These are phyloP conservation scores for Tetheella fluctuosa DNA, from an alignment of 2,888 invertebrate genomes.

Conservation along the genomic window DNA sequence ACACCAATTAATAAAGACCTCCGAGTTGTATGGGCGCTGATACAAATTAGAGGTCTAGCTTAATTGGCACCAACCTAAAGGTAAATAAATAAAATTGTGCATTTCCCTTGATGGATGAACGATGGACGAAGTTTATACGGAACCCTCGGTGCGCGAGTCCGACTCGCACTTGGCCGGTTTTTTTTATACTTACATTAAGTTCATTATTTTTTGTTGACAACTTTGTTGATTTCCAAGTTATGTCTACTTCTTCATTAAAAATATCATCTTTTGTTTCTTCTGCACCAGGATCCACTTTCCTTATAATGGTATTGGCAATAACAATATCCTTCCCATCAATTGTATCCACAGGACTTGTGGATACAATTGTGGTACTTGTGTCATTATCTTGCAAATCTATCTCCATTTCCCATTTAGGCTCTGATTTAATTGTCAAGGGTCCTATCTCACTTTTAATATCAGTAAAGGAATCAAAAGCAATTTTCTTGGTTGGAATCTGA, in stretches of 20 bases:
- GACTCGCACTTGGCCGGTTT: too few species aligned
- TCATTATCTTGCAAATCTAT: slow-evolving; percentile 57
- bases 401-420: slow-evolving; percentile 80
- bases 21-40: too few species aligned
- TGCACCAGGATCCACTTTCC: slow-evolving; percentile 67
- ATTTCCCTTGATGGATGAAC: too few species aligned
- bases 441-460: slow-evolving; percentile 80
- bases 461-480: slow-evolving; percentile 76
- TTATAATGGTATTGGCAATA: slow-evolving; percentile 77
- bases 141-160: too few species aligned
- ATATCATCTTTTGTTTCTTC: slow-evolving; percentile 44
- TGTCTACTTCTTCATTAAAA: slow-evolving; percentile 47
- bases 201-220: slow-evolving; percentile 38
- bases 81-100: too few species aligned
- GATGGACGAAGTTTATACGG: too few species aligned
- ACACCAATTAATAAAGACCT: too few species aligned
- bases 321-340: slow-evolving; percentile 70
- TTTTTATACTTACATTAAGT: slow-evolving; percentile 61
- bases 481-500: slow-evolving; percentile 70
- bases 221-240: slow-evolving; percentile 61
- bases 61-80: too few species aligned
- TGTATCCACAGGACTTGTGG: slow-evolving; percentile 55
- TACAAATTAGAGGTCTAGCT: too few species aligned
- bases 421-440: slow-evolving; percentile 65
- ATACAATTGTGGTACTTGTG: slow-evolving; percentile 4